Percentiles rank a stretch among this genome's conserved stretches.
phyloP scores from a whole-genome alignment of 2,113 vertebrate genomes.

The Bujurquina vittata region DNA sequence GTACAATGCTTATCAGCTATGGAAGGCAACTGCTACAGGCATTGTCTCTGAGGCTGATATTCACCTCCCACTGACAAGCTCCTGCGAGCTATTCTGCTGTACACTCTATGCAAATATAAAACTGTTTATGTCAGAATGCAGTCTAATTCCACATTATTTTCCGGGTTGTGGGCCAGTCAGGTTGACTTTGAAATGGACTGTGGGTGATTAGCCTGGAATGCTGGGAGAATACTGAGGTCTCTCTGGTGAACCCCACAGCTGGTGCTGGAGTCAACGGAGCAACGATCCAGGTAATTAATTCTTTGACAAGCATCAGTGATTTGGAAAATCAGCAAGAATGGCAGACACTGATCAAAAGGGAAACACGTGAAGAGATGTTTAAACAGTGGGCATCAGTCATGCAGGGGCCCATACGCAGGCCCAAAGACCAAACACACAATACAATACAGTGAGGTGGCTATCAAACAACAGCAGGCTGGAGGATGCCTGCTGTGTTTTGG shows the following conservation, averaged over 20 bases:
- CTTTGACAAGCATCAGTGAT: conserved; percentile 85
- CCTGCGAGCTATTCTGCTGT: conserved; percentile 71
- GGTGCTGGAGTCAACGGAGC: conserved; percentile 74
- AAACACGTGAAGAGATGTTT: conserved; percentile 80
- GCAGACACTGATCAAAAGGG: conserved; percentile 80
- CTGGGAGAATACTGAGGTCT: conserved; percentile 73
- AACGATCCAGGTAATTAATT: conserved; percentile 85
- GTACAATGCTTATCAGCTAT: conserved; percentile 75
- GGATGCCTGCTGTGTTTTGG: conserved; percentile 17
- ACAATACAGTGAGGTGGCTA: conserved; percentile 54
- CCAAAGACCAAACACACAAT: conserved; percentile 54
- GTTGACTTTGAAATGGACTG: conserved; percentile 85
- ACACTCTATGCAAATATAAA: conserved; percentile 78
- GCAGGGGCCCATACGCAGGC: conserved; percentile 24
- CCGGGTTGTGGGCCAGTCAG: conserved; percentile 77
- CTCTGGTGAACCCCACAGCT: conserved; percentile 72
- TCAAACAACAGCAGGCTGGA: conserved; percentile 51
- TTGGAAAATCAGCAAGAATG: conserved; percentile 84
- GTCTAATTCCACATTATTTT: conserved; percentile 79
- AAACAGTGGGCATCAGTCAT: conserved; percentile 74
- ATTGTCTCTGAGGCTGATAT: conserved; percentile 61
- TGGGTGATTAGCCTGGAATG: conserved; percentile 80
- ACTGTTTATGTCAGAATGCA: conserved; percentile 77
- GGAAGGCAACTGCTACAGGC: conserved; percentile 72
- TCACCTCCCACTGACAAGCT: conserved; percentile 66